Base-by-base conservation (phyloP, 2,888 invertebrate genomes). In the Tetrapedia diversipes region DNA sequence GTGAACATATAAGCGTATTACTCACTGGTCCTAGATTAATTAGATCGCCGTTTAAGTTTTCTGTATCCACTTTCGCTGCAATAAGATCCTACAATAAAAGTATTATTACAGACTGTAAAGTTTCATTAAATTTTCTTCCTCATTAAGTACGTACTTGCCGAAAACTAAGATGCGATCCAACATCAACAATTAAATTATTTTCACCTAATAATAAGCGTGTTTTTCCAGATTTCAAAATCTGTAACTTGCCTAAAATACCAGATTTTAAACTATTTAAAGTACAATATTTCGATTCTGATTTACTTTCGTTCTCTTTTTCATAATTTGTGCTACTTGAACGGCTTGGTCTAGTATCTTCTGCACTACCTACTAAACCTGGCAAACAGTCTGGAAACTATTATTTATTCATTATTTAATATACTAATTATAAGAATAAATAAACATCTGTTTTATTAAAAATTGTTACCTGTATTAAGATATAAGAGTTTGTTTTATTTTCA, bases 151-250 rank as follows among this genome's bases (percentile, higher is more conserved):
- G 68, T 87, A 92, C 92, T 88, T 92, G 92, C 49, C 92, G 90
- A 81, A 91, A 92, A 73, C 88, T 89, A 16, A 89, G 81, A 60
- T 88, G 91, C 10, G 92, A 92, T 29, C 93, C 93, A 77, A 92
- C 88, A 54, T 92, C 91, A 4, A 94, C 90, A 70, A 92, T 89
- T 70, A 94, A 89, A 54, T 90, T 88, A 49, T 92, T 91, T 61
- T 92, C 91, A 2, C 93, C 94, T 37, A 94, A 83, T 22, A 92
- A 77, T 45, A 94, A 88, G 67, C 92, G 90, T 1, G 92, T 90
- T 83, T 92, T 91, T 2, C 94, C 94, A 27, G 94, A 94, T 80
- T 92, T 92, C 19, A 92, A 90, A 27, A 94, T 90, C 80, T 93
- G 92, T 45, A 94, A 82, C 88, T 93, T 94, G 29, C 94, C 94